Base-by-base conservation (phyloP, 1,140 invertebrate genomes). In the Acromyrmex charruanus region DNA sequence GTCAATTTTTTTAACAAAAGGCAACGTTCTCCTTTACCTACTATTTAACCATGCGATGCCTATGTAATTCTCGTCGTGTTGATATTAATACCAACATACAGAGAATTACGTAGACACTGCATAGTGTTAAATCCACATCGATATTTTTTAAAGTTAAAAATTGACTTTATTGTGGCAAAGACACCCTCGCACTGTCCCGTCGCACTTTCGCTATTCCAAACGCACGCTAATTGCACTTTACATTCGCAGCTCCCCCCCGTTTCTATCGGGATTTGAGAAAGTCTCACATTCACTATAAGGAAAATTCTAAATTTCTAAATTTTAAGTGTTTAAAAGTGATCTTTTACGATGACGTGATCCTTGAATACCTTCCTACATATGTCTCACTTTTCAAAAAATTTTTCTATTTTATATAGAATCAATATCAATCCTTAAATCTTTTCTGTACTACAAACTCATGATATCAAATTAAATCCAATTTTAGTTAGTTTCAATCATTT, bases 121-220 rank as follows among this genome's bases (percentile, higher is more conserved):
- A 39, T 7, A 1, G 35, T 39, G 7, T 39, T 39, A 39, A 39
- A 9, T 7, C 35, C 35, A 39, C 35, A 39, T 39, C 35, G 35
- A 39, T 39, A 39, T 39, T 39, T 39, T 39, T 39, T 39, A 39
- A 39, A 39, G 35, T 39, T 39, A 39, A 39, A 86, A 91, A 91
- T 91, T 90, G 90, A 91, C 90, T 85, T 87, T 51, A 75, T 79
- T 69, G 58, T 88, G 75, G 53, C 87, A 80, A 77, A 63, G 65
- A 90, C 44, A 49, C 35, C 35, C 77, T 72, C 85, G 25, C 31
- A 18, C 18, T 53, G 12, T 65, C 10, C 49, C 18, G 51, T 16
- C 16, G 44, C 10, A 18, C 39, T 88, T 44, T 25, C 59, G 39
- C 66, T 39, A 39, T 72, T 16, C 6, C 31, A 10, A 5, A 10